Conservation (phyloP, 2,888 invertebrate genomes). For the Papilio gigon region DNA sequence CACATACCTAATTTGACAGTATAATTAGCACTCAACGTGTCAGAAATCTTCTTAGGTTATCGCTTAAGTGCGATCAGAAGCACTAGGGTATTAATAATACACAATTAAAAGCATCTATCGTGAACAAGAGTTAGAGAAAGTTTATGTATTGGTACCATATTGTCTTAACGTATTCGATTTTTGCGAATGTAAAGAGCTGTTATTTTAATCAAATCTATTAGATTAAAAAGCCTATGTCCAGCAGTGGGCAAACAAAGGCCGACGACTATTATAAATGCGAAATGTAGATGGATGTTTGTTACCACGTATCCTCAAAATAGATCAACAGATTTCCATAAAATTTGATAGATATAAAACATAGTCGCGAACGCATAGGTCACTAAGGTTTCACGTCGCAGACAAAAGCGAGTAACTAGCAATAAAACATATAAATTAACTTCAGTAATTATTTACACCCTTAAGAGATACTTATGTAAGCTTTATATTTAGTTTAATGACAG, state of each 20-base stretch:
- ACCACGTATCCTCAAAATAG: no score
- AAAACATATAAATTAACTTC: neutral
- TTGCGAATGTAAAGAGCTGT: neutral
- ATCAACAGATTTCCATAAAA: no score
- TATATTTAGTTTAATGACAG: neutral
- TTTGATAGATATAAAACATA: no score
- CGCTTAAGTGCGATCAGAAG: neutral
- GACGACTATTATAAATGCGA: no score
- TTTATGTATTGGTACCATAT: neutral
- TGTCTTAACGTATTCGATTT: neutral
- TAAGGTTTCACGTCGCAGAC: no score
- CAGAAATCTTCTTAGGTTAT: constrained; percentile 2
- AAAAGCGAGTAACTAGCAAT: no score
- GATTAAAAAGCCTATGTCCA: no score
- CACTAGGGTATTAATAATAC: neutral
- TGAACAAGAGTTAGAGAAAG: no score
- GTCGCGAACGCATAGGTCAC: no score
- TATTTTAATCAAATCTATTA: no score
- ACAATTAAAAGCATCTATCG: neutral
- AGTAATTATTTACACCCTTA: neutral
- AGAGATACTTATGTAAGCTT: neutral
- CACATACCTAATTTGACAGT: neutral
- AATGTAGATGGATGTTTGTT: no score
- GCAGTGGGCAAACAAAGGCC: no score
- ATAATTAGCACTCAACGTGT: constrained; percentile 5